Evolutionary conservation across 2,797 vertebrate species (phyloP).

Genomic region (Helostoma temminkii): DNA sequence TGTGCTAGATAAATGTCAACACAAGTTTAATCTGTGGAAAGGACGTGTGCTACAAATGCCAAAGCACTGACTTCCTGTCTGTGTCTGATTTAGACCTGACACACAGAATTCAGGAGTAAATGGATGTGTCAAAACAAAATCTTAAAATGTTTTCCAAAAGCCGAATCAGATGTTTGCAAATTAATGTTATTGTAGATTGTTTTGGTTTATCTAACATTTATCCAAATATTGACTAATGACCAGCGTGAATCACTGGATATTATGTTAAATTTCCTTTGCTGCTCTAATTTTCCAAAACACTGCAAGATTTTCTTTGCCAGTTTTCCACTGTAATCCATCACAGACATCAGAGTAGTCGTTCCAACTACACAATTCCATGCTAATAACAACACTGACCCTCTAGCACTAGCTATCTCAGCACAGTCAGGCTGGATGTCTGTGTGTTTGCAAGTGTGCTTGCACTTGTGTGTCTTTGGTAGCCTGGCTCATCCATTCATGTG

Average conservation of each 20-base stretch:
- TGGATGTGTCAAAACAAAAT: constrained; percentile 45
- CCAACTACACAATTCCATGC: constrained; percentile 47
- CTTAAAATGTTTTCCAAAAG: constrained; percentile 41
- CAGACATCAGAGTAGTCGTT: constrained; percentile 45
- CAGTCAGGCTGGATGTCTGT: constrained; percentile 41
- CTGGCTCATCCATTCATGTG: constrained; percentile 75
- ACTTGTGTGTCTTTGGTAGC: constrained; percentile 61
- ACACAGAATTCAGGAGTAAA: constrained; percentile 33
- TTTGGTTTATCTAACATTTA: constrained; percentile 44
- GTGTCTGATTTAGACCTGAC: constrained; percentile 49
- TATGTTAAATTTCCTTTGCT: constrained; percentile 31
- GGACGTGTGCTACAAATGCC: constrained; percentile 47
- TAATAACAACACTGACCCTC: constrained; percentile 46
- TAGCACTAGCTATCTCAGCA: constrained; percentile 56
- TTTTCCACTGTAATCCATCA: constrained; percentile 65
- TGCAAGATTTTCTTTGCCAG: constrained; percentile 41
- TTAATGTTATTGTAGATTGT: constrained; percentile 23
- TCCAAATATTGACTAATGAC: constrained; percentile 40
- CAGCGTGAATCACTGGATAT: constrained; percentile 23
- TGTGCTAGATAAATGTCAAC: constrained; percentile 68
- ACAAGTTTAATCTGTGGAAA: constrained; percentile 63
- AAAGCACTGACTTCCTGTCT: constrained; percentile 43
- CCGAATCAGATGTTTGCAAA: constrained; percentile 22
- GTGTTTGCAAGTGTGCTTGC: constrained; percentile 30
- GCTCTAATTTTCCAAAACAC: constrained; percentile 37